phyloP scores from a whole-genome alignment of 2,888 invertebrate genomes.

The Euclidia mi region DNA sequence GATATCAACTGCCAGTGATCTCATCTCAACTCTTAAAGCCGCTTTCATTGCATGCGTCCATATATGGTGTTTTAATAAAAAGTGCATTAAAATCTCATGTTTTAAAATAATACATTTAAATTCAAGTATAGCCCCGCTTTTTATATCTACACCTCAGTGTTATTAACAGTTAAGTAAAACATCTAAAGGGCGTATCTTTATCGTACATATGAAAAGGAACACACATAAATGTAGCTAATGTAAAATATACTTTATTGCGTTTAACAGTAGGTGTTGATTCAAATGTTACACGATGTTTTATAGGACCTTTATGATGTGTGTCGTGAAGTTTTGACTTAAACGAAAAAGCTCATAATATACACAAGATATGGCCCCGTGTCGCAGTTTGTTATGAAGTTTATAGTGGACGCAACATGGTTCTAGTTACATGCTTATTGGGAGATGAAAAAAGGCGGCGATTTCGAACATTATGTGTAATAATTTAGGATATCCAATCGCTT shows the following conservation, averaged over 20 bases:
- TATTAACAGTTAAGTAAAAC: conserved; percentile 85
- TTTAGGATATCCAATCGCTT: conserved; percentile 76
- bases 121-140: conserved; percentile 72
- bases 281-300: conserved; percentile 29
- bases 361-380: conserved; percentile 87
- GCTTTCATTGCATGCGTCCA: conserved; percentile 5
- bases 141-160: conserved; percentile 79
- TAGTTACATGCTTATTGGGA: conserved; percentile 81
- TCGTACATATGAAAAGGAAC: conserved; percentile 61
- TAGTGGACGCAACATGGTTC: conserved; percentile 82
- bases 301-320: conserved; percentile 56
- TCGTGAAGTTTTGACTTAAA: conserved; percentile 73
- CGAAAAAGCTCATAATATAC: conserved; percentile 89
- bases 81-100: conserved; percentile 55
- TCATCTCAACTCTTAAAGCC: conserved; percentile 18
- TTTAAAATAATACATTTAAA: conserved; percentile 72
- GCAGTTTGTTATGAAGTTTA: conserved; percentile 90
- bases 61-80: conserved; percentile 23
- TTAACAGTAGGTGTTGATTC: conserved; percentile 38
- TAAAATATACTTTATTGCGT: conserved; percentile 59
- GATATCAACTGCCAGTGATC: conserved; percentile 5
- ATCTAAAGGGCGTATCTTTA: conserved; percentile 76
- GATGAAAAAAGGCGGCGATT: conserved; percentile 71
- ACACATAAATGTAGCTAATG: conserved; percentile 24
- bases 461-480: conserved; percentile 78